Evolutionary conservation across 2,888 invertebrate genomes (phyloP), one percentile per base, ranked within the genome.

Genomic region (Diplazon laetatorius): DNA sequence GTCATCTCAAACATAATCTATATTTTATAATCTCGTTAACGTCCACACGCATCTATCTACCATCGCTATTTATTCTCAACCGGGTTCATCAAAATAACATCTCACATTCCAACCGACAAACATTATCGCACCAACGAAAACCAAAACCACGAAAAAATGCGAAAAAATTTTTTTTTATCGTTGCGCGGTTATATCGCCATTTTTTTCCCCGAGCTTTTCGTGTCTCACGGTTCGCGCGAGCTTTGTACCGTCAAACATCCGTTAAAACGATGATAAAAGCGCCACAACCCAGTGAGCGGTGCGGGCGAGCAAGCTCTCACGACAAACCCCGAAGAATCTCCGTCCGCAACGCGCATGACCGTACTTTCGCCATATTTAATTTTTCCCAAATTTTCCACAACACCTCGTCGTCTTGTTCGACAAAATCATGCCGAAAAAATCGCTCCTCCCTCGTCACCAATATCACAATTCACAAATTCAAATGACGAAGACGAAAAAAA

Each of bases 341-440:
- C 57, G 16, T 59, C 12, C 59, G 46, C 42, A 60, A 39, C 74
- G 82, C 89, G 88, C 89, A 89, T 86, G 88, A 39, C 14, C 57
- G 39, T 83, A 85, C 84, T 80, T 76, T 84, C 88, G 88, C 87
- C 88, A 88, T 88, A 88, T 89, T 89, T 85, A 88, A 89, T 89
- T 89, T 88, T 88, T 89, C 85, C 75, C 75, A 84, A 88, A 86
- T 87, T 87, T 88, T 86, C 83, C 39, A 78, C 70, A 48, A 39
- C 71, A 57, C 62, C 57, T 37, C 37, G 35, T 30, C 37, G 2
- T 30, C 6, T 30, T 30, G 4, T 50, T 14, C 4, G 69, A n/a
- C n/a, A 48, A 63, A 52, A 70, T 59, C 12, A 22, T 52, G 16
- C 14, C 66, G 55, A 66, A 55, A 60, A 30, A 25, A 25, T 4